A percentile compares a stretch with the other conserved stretches of the same genome.
These are phyloP conservation scores for Labrus mixtus DNA, from an alignment of 2,113 vertebrate genomes.

Conservation along the genomic window DNA sequence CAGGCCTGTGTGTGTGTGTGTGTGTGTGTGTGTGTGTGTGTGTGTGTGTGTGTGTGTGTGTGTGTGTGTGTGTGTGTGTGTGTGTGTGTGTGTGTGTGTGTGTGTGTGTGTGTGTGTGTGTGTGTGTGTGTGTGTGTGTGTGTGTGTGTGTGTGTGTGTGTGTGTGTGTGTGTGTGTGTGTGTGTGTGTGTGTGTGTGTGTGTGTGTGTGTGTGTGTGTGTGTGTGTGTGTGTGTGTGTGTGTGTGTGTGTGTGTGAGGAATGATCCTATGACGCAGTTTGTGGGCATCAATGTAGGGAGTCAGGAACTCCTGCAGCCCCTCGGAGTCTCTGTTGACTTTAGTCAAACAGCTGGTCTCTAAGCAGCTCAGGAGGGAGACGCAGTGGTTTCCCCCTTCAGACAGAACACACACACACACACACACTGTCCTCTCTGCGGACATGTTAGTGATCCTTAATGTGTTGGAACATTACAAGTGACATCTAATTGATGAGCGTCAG, in stretches of 20 bases:
- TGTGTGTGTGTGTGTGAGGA: slow-evolving; percentile 39
- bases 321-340: slow-evolving; percentile 74
- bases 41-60: neutral
- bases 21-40: neutral
- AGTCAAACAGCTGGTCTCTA: slow-evolving; percentile 75
- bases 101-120: slow-evolving; percentile 2
- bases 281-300: slow-evolving; percentile 75
- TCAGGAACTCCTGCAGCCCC: slow-evolving; percentile 64
- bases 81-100: slow-evolving; percentile 6
- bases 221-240: too few relatives aligned
- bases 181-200: neutral
- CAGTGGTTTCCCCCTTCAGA: slow-evolving; percentile 42
- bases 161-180: neutral
- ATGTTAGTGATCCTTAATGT: neutral
- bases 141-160: neutral
- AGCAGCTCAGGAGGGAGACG: slow-evolving; percentile 48
- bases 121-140: neutral
- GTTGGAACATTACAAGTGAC: too few relatives aligned
- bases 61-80: slow-evolving; percentile 11
- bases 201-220: too few relatives aligned
- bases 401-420: slow-evolving; percentile 3
- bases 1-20: neutral
- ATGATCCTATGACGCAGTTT: slow-evolving; percentile 72
- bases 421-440: neutral
- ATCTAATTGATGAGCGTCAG: too few relatives aligned